A percentile compares a stretch with the other conserved stretches of the same genome.
These are phyloP conservation scores for Cheilosia vulpina DNA, from an alignment of 2,888 invertebrate genomes.

Conservation along the genomic window DNA sequence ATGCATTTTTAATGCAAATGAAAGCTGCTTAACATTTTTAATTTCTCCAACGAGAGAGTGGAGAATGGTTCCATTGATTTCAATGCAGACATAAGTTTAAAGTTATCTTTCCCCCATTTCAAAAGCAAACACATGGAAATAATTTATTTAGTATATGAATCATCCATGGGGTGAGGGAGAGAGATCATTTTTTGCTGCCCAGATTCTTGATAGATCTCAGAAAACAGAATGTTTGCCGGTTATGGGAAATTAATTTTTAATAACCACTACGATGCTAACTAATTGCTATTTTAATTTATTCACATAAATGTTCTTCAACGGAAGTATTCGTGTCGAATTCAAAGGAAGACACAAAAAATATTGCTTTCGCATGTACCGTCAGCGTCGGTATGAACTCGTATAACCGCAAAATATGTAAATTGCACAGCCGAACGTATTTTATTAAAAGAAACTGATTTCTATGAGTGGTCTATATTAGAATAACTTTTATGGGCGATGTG, in stretches of 20 bases:
- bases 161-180: neutral
- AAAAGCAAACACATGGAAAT: neutral
- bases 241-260: constrained; percentile 26
- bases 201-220: no score
- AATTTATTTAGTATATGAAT: constrained; percentile 18
- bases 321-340: neutral
- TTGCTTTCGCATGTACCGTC: constrained; percentile 4
- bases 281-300: constrained; percentile 52
- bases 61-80: neutral
- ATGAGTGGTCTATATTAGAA: constrained; percentile 24
- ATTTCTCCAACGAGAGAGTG: no score
- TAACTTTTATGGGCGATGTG: constrained; percentile 13
- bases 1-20: constrained; percentile 14
- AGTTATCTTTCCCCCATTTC: constrained; percentile 2
- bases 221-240: neutral
- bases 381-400: neutral
- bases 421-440: constrained; percentile 2
- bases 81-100: neutral
- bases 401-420: constrained; percentile 33
- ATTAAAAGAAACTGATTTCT: constrained; percentile 1
- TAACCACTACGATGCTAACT: constrained; percentile 22
- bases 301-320: constrained; percentile 16
- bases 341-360: neutral
- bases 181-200: neutral
- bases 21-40: constrained; percentile 17